Conservation (phyloP, 2,113 vertebrate species). For the Dolichotis patagonum region DNA sequence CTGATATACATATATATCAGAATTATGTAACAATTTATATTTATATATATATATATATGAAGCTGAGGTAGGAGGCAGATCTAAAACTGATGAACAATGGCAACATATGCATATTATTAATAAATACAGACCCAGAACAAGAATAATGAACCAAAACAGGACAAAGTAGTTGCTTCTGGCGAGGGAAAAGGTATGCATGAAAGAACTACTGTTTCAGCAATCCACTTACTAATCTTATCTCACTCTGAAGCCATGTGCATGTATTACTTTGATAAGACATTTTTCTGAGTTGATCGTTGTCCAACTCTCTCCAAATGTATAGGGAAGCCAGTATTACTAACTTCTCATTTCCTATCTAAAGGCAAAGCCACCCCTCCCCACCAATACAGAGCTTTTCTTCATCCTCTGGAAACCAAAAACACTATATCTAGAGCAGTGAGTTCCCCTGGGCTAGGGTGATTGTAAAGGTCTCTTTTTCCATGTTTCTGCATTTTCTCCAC, state of each 20-base stretch:
- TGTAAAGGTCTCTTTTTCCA: background rate
- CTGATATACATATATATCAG: background rate
- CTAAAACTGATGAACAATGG: background rate
- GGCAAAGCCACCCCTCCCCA: background rate
- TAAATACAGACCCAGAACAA: background rate
- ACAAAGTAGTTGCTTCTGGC: background rate
- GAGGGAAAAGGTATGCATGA: background rate
- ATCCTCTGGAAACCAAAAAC: background rate
- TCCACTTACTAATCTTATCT: background rate
- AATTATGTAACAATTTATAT: no score
- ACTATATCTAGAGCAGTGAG: conserved; percentile 10
- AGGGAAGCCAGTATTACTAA: background rate
- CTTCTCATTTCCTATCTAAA: background rate
- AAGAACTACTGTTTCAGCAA: background rate
- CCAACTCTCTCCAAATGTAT: background rate
- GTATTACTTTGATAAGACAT: background rate
- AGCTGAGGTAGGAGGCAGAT: background rate
- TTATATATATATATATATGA: background rate
- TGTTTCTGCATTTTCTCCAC: conserved; percentile 26
- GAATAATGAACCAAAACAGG: background rate
- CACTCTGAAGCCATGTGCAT: background rate
- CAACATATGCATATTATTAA: background rate
- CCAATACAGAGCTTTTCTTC: background rate
- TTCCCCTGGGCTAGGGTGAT: background rate
- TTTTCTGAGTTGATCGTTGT: background rate